Conservation (phyloP, 2,113 vertebrate species). For the Chrysochloris asiatica region DNA sequence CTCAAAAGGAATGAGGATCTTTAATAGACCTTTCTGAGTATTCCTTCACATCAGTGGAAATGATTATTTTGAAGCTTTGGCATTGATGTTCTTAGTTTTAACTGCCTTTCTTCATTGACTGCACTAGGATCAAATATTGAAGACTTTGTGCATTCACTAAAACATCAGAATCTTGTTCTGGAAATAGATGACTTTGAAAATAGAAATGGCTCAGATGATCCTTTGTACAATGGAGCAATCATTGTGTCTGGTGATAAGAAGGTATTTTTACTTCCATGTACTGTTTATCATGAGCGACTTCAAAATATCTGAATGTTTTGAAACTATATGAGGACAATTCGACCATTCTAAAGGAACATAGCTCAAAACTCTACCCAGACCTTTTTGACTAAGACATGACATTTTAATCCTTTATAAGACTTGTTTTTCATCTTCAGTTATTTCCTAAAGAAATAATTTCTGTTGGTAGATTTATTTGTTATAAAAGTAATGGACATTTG, state of each 20-base stretch:
- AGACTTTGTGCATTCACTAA: conserved; percentile 87
- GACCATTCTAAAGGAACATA: background rate
- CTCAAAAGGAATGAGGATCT: background rate
- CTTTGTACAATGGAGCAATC: conserved; percentile 92
- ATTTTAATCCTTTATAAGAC: background rate
- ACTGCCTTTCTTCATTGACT: conserved; percentile 33
- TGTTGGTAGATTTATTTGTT: background rate
- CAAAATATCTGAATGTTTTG: background rate
- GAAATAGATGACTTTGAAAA: conserved; percentile 87
- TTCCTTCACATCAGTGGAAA: no score
- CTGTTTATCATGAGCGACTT: background rate
- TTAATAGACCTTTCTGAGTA: background rate
- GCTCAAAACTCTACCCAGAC: background rate
- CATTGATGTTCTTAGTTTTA: background rate
- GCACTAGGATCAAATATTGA: conserved; percentile 88
- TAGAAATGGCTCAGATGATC: conserved; percentile 85
- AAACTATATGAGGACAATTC: background rate
- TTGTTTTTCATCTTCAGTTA: background rate
- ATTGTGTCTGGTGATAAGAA: conserved; percentile 87
- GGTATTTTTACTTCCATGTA: conserved; percentile 76
- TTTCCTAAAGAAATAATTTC: background rate
- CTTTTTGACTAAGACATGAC: background rate
- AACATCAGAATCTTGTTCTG: conserved; percentile 89
- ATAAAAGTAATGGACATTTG: background rate
- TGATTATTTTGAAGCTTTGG: background rate